Evolutionary conservation across 2,888 invertebrate genomes (phyloP).

Genomic region (Meteorus cinctellus): DNA sequence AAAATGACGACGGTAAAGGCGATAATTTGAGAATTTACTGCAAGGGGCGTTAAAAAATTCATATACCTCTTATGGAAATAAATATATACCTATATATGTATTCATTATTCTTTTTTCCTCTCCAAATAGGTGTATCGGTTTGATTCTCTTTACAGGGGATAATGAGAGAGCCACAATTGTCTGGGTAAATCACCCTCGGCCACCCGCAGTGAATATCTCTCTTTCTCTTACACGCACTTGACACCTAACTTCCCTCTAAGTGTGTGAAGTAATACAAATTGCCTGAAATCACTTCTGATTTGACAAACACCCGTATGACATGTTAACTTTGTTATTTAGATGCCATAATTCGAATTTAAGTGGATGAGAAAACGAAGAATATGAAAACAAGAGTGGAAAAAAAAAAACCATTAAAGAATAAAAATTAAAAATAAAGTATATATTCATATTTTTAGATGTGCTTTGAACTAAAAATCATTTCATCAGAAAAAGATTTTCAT

Average conservation of each 20-base stretch:
- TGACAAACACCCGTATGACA: neutral
- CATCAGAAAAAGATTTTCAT: neutral
- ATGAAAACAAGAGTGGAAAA: neutral
- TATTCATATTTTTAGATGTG: neutral
- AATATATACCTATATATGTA: neutral
- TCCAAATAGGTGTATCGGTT: neutral
- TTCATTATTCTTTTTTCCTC: neutral
- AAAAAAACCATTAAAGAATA: neutral
- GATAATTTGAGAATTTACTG: slow-evolving; percentile 36
- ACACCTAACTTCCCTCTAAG: neutral
- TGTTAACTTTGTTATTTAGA: neutral
- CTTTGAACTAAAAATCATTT: slow-evolving; percentile 1
- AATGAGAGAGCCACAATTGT: slow-evolving; percentile 6
- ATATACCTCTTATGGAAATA: slow-evolving; percentile 3
- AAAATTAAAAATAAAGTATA: neutral
- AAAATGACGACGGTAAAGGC: slow-evolving; percentile 36
- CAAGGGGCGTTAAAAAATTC: slow-evolving; percentile 18
- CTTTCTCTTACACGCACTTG: neutral
- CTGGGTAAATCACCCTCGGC: neutral
- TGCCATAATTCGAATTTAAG: neutral
- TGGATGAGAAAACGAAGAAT: neutral
- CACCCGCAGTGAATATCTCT: neutral
- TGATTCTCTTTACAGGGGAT: neutral
- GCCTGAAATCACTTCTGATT: neutral
- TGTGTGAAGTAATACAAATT: slow-evolving; percentile 3